Conservation (phyloP, 2,797 vertebrate species). For the Poecilia gillii region DNA sequence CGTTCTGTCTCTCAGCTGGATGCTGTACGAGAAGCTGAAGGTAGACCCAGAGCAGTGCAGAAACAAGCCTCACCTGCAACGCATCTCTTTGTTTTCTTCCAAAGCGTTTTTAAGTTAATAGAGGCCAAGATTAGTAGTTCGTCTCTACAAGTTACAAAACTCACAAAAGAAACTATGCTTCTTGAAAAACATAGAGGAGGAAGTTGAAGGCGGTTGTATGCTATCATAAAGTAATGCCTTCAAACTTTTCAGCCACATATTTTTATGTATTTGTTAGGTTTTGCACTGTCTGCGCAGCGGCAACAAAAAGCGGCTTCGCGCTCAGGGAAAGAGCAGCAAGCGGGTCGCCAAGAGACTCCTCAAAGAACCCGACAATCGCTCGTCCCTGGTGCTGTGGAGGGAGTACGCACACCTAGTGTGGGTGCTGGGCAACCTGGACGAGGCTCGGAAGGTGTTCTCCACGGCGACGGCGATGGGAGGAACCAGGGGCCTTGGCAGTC, state of each 20-base stretch:
- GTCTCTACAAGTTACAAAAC: neutral
- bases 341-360: constrained; percentile 91
- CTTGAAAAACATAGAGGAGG: neutral
- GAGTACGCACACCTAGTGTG: constrained; percentile 93
- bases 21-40: constrained; percentile 93
- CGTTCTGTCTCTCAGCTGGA: constrained; percentile 83
- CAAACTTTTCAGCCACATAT: neutral
- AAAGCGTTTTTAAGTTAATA: neutral
- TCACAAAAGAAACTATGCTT: neutral
- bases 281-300: constrained; percentile 79
- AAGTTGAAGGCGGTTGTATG: neutral
- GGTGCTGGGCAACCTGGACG: constrained; percentile 90
- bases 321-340: constrained; percentile 91
- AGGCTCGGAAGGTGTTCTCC: constrained; percentile 92
- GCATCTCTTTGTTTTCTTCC: neutral
- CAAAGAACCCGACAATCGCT: constrained; percentile 91
- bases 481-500: constrained; percentile 74
- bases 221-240: neutral
- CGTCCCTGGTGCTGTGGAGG: constrained; percentile 87
- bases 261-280: constrained; percentile 76
- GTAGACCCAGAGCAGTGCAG: constrained; percentile 62
- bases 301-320: constrained; percentile 88
- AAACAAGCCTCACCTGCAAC: neutral
- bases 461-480: constrained; percentile 80
- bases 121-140: neutral